Conservation (phyloP, 1,140 invertebrate species). For the Battus philenor region DNA sequence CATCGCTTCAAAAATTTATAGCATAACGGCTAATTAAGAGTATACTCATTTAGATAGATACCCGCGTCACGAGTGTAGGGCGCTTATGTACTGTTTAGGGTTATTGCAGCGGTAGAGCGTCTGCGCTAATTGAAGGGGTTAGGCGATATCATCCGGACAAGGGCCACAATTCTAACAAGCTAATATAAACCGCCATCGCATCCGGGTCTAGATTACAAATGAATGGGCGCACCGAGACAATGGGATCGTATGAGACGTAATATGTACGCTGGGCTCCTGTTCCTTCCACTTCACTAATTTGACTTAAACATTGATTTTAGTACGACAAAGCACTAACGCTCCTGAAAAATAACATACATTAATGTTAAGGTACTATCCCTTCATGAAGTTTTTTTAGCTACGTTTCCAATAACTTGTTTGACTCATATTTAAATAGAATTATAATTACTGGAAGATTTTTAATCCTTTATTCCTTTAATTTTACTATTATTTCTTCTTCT, state of each 20-base stretch:
- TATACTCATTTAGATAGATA: conserved; percentile 49
- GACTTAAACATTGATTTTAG: conserved; percentile 16
- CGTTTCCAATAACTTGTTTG: too few species aligned
- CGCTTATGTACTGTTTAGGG: conserved; percentile 40
- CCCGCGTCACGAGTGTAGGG: conserved; percentile 49
- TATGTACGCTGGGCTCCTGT: background rate
- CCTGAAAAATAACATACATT: too few species aligned
- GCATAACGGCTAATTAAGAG: conserved; percentile 69
- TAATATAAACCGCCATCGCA: conserved; percentile 34
- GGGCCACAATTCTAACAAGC: conserved; percentile 44
- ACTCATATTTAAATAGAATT: too few species aligned
- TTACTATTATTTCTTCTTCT: too few species aligned
- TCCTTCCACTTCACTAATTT: conserved; percentile 12
- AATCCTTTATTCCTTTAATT: too few species aligned
- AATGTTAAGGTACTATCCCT: too few species aligned
- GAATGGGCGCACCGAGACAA: conserved; percentile 19
- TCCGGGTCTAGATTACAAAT: conserved; percentile 24
- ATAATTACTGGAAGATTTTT: too few species aligned
- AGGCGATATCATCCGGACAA: conserved; percentile 49
- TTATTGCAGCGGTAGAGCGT: conserved; percentile 41
- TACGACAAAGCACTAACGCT: conserved; percentile 5
- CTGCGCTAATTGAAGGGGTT: conserved; percentile 52
- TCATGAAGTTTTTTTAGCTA: too few species aligned
- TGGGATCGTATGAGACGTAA: conserved; percentile 18
- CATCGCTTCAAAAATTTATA: conserved; percentile 68